phyloP scores from a whole-genome alignment of 2,888 invertebrate species.

The Thelaira solivaga region DNA sequence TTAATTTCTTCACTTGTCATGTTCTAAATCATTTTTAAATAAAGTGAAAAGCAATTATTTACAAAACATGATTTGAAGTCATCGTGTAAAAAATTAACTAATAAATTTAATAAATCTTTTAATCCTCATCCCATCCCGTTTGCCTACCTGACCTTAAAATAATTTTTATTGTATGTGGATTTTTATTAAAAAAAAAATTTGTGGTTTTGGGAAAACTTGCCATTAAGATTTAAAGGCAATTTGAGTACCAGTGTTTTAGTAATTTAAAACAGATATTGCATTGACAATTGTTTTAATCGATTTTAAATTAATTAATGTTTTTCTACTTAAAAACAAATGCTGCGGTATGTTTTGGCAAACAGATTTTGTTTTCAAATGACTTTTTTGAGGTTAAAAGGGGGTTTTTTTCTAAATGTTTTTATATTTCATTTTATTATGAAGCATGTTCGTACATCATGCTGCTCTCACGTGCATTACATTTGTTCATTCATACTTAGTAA shows the following conservation, averaged over 20 bases:
- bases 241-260: not conserved
- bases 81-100: no score
- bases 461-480: no score
- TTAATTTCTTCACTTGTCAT: no score
- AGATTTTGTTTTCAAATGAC: not conserved
- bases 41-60: no score
- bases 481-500: no score
- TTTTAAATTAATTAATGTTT: not conserved
- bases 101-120: no score
- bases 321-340: constrained; percentile 27
- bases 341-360: constrained; percentile 6
- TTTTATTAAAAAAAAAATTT: not conserved
- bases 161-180: no score
- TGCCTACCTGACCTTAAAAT: no score
- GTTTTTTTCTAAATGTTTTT: not conserved
- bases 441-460: no score
- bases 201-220: constrained; percentile 29
- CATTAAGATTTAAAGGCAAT: not conserved
- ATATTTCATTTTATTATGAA: not conserved
- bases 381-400: constrained; percentile 7
- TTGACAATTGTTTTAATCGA: not conserved
- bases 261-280: constrained; percentile 29
- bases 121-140: no score
- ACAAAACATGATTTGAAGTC: no score
- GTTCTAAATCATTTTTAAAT: no score